Percentiles rank a stretch among this genome's conserved stretches.
Evolutionary conservation across 2,797 vertebrate species (phyloP).

Genomic region (Neostethus bicornis): DNA sequence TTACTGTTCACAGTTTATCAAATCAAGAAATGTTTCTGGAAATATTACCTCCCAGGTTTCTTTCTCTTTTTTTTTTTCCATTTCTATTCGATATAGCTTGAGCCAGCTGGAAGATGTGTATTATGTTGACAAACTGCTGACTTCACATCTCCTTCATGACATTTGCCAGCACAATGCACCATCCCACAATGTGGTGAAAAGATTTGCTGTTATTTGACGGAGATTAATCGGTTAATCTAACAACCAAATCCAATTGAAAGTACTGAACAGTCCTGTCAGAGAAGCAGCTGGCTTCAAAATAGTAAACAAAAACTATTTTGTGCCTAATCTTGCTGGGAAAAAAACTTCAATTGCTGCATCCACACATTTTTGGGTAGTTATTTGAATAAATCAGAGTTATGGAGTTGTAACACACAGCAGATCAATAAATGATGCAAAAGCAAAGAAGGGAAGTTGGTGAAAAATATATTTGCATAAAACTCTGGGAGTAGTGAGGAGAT

Average conservation of each 20-base stretch:
- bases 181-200: not conserved
- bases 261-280: not conserved
- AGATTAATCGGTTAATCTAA: not conserved
- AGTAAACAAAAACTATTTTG: not conserved
- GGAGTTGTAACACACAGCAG: not conserved
- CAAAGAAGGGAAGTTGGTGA: not conserved
- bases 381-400: slow-evolving; percentile 1
- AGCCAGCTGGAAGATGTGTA: not conserved
- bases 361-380: not conserved
- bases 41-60: not conserved
- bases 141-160: not conserved
- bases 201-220: not conserved
- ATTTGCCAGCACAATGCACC: not conserved
- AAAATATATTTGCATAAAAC: not conserved
- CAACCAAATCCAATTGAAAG: not conserved
- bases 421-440: slow-evolving; percentile 8
- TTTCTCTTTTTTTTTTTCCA: not conserved
- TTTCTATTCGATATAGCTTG: not conserved
- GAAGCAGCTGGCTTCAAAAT: not conserved
- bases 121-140: not conserved
- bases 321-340: not conserved
- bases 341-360: not conserved
- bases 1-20: not conserved
- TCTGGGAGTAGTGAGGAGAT: not conserved
- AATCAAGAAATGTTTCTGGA: not conserved